phyloP scores from a whole-genome alignment of 2,888 invertebrate species.

The Sphaerophoria rueppellii region DNA sequence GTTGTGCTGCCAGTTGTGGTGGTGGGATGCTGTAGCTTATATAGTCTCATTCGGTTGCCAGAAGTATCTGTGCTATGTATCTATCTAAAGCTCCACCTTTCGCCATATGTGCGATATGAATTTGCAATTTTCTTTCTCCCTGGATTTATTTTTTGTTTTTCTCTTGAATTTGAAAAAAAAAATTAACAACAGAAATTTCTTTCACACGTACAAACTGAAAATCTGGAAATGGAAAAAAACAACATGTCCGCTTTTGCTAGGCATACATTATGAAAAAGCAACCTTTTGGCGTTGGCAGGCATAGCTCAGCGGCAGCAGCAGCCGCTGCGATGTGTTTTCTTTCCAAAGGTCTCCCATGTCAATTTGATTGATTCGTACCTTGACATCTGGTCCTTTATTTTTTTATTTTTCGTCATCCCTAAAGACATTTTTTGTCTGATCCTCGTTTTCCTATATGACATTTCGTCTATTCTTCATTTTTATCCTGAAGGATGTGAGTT shows the following conservation, averaged over 20 bases:
- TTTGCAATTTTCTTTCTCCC: slow-evolving; percentile 43
- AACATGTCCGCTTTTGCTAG: slow-evolving; percentile 59
- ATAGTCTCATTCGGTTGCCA: slow-evolving; percentile 37
- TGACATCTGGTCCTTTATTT: slow-evolving; percentile 74
- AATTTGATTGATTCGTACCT: slow-evolving; percentile 76
- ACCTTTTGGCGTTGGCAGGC: slow-evolving; percentile 51
- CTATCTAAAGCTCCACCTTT: slow-evolving; percentile 72
- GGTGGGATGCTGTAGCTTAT: slow-evolving; percentile 57
- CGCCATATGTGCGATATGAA: slow-evolving; percentile 68
- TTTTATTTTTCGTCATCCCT: slow-evolving; percentile 5
- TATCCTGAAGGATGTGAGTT: slow-evolving; percentile 31
- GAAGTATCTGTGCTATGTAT: slow-evolving; percentile 50
- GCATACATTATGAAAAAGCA: slow-evolving; percentile 27
- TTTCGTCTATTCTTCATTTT: slow-evolving; percentile 60
- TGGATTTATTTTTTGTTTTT: slow-evolving; percentile 17
- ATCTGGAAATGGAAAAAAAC: slow-evolving; percentile 31
- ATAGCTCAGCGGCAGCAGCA: slow-evolving; percentile 45
- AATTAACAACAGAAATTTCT: slow-evolving; percentile 27
- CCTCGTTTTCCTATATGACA: slow-evolving; percentile 58
- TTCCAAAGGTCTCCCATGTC: slow-evolving; percentile 64
- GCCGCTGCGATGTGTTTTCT: slow-evolving; percentile 35
- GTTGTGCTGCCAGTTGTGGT: slow-evolving; percentile 7
- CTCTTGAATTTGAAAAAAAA: slow-evolving; percentile 38
- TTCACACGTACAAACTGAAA: slow-evolving; percentile 45
- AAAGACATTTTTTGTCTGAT: slow-evolving; percentile 60